Conservation (phyloP, 2,113 vertebrate genomes). For the Chlorodrepanis virens region DNA sequence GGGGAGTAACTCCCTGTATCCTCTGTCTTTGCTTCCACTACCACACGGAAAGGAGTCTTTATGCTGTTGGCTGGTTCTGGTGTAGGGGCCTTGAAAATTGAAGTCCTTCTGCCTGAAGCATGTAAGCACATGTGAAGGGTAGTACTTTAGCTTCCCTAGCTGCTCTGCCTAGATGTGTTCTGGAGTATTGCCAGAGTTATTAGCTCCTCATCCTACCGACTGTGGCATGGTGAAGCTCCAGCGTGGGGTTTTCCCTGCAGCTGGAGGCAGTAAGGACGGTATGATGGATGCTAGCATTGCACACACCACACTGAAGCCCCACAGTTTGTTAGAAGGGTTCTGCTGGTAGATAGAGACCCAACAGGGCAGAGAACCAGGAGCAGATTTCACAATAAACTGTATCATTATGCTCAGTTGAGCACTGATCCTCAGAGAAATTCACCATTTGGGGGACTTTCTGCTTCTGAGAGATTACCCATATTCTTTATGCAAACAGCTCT, state of each 20-base stretch:
- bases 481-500: not conserved
- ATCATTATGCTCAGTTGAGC: not conserved
- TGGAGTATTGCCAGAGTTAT: not conserved
- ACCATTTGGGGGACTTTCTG: not conserved
- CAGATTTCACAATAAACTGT: not conserved
- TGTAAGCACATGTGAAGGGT: accelerated
- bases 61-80: not conserved
- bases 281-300: not conserved
- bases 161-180: not conserved
- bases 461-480: not conserved
- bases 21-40: not conserved
- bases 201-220: not conserved
- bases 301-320: not conserved
- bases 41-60: not conserved
- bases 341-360: not conserved
- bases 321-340: not conserved
- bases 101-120: not conserved
- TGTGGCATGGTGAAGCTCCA: not conserved
- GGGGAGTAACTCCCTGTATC: not conserved
- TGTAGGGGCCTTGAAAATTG: not conserved
- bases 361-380: not conserved
- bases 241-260: not conserved
- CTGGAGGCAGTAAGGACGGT: not conserved
- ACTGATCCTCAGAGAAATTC: not conserved
- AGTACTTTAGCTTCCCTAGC: not conserved